Evolutionary conservation across 2,888 invertebrate genomes (phyloP).

Genomic region (Creontiades dilutus): DNA sequence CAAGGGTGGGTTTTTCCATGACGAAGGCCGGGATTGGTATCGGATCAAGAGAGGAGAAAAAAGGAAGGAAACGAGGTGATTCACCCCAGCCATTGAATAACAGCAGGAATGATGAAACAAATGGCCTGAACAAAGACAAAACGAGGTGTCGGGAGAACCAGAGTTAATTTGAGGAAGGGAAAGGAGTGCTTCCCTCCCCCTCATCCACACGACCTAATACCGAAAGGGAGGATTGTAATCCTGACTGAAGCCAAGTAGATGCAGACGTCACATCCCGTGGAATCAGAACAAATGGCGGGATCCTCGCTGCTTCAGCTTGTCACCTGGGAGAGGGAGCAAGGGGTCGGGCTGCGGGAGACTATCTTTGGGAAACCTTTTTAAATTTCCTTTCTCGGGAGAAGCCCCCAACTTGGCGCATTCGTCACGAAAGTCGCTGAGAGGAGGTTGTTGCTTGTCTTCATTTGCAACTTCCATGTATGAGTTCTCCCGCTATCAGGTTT

Average conservation of each 20-base stretch:
- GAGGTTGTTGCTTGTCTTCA: conserved; percentile 64
- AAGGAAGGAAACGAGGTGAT: neutral
- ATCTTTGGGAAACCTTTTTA: conserved; percentile 64
- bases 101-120: conserved; percentile 48
- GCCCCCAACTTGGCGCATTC: conserved; percentile 53
- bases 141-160: conserved; percentile 54
- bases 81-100: conserved; percentile 48
- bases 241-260: conserved; percentile 69
- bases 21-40: neutral
- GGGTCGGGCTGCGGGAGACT: neutral
- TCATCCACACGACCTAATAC: conserved; percentile 16
- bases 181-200: neutral
- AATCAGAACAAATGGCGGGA: conserved; percentile 71
- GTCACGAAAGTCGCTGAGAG: conserved; percentile 47
- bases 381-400: conserved; percentile 58
- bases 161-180: conserved; percentile 59
- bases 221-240: conserved; percentile 56
- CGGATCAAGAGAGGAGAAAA: neutral
- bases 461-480: conserved; percentile 45
- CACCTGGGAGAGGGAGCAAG: conserved; percentile 37
- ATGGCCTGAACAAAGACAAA: conserved; percentile 63
- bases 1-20: neutral
- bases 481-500: conserved; percentile 1
- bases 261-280: conserved; percentile 66
- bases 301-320: conserved; percentile 55